A percentile compares a stretch with the other conserved stretches of the same genome.
These are phyloP conservation scores for Tragelaphus strepsiceros DNA, from an alignment of 2,113 vertebrate genomes.

Conservation along the genomic window DNA sequence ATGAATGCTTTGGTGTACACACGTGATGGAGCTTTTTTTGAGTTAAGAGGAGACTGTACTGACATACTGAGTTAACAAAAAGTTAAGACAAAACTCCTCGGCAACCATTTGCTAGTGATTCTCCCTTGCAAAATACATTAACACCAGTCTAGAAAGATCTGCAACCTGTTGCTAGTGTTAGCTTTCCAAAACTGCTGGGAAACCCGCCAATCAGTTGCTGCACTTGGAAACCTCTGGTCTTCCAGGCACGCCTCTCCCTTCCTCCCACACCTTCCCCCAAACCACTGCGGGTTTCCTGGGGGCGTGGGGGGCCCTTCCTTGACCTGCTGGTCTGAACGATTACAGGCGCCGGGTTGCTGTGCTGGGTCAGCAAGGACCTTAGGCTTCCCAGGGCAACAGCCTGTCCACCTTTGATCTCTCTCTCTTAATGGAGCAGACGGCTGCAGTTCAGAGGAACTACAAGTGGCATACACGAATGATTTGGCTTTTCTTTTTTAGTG, in stretches of 20 bases:
- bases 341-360: neutral
- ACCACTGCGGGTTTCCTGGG: neutral
- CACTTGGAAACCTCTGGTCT: neutral
- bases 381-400: constrained; percentile 61
- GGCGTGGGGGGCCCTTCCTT: neutral
- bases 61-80: constrained; percentile 70
- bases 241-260: neutral
- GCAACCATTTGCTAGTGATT: constrained; percentile 19
- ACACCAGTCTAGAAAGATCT: constrained; percentile 44
- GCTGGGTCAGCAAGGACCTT: constrained; percentile 28
- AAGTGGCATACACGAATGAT: constrained; percentile 68
- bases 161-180: constrained; percentile 38
- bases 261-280: neutral
- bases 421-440: constrained; percentile 59
- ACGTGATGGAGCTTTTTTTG: neutral
- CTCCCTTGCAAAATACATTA: constrained; percentile 76
- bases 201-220: neutral
- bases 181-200: constrained; percentile 7
- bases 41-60: constrained; percentile 76
- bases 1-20: neutral
- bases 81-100: constrained; percentile 20
- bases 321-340: neutral
- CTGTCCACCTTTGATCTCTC: constrained; percentile 66
- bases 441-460: constrained; percentile 71
- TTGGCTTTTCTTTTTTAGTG: constrained; percentile 72